Base-by-base conservation (phyloP, 2,797 vertebrate genomes). In the Coendou prehensilis region DNA sequence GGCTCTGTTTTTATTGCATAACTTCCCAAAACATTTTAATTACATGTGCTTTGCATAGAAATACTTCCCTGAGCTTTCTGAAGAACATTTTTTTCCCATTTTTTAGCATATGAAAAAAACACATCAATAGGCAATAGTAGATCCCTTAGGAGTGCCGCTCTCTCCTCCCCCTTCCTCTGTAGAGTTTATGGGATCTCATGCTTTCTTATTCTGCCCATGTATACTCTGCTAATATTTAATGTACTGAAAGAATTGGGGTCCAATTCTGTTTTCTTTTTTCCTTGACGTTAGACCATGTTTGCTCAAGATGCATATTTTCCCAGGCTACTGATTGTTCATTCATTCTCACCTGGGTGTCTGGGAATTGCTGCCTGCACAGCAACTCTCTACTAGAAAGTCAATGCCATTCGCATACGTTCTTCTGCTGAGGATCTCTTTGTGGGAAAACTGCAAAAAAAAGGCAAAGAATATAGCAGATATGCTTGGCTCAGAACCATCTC, bases 391-490 rank as follows among this genome's bases (percentile, higher is more conserved):
- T 45, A 81, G 92, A 89, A n/a, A 91, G n/a, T 57, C 75, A 94
- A 26, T 33, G 30, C 52, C 47, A 95, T 54, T 88, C 61, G 67
- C 22, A 67, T 14, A 56, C 6, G 30, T 57, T 71, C 14, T 92
- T 80, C 37, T 14, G 94, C 50, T 47, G 50, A 76, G 89, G 80
- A 96, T 10, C 1, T 9, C 33, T 92, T 59, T 5, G 10, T 28
- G 75, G 28, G 11, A 64, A 61, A 76, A 6, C 33, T 50, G 0
- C 59, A 78, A 97, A 97, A 64, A 64, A 11, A 89, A 69, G 47
- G 61, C 92, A 83, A 83, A 95, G 13, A 28, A 52, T 23, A n/a
- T 0, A 93, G 33, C 37, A 97, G 87, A 64, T 89, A 94, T 7
- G 2, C 63, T 81, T 61, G 79, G 57, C 61, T 64, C 8, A 0